These are phyloP conservation scores for Anolis carolinensis DNA, from an alignment of 2,113 vertebrate species.

Conservation along the genomic window DNA sequence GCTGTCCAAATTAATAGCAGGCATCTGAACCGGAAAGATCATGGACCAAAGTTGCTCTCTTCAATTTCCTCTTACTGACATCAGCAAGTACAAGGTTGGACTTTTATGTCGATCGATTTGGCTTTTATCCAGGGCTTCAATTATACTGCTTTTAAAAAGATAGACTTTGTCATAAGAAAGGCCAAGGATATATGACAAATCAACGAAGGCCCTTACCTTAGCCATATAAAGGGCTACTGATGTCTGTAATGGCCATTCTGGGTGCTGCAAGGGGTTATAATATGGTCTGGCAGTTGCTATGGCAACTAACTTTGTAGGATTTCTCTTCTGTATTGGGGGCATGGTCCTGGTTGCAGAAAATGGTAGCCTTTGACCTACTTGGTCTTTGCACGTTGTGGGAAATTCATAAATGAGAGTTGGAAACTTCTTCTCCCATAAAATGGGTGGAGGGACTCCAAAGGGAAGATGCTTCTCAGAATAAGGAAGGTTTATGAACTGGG, in stretches of 20 bases:
- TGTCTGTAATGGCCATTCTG: neutral
- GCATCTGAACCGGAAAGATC: slow-evolving; percentile 71
- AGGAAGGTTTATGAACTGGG: neutral
- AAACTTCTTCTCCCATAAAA: neutral
- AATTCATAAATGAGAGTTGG: neutral
- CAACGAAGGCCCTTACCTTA: neutral
- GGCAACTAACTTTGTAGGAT: neutral
- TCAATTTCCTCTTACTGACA: slow-evolving; percentile 25
- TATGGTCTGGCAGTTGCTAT: slow-evolving; percentile 7
- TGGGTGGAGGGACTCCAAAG: neutral
- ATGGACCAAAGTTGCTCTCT: slow-evolving; percentile 29
- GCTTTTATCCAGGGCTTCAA: accelerated
- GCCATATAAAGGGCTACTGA: neutral
- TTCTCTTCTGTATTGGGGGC: neutral
- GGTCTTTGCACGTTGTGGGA: neutral
- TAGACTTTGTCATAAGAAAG: neutral
- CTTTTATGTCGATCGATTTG: neutral
- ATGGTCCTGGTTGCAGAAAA: neutral
- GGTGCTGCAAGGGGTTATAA: neutral
- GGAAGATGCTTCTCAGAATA: neutral
- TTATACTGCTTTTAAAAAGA: neutral
- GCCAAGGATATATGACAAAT: neutral
- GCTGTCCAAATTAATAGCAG: slow-evolving; percentile 73
- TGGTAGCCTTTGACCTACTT: neutral
- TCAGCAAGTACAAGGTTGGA: slow-evolving; percentile 35